Evolutionary conservation across 2,113 vertebrate species (phyloP).

Genomic region (Gobius niger): DNA sequence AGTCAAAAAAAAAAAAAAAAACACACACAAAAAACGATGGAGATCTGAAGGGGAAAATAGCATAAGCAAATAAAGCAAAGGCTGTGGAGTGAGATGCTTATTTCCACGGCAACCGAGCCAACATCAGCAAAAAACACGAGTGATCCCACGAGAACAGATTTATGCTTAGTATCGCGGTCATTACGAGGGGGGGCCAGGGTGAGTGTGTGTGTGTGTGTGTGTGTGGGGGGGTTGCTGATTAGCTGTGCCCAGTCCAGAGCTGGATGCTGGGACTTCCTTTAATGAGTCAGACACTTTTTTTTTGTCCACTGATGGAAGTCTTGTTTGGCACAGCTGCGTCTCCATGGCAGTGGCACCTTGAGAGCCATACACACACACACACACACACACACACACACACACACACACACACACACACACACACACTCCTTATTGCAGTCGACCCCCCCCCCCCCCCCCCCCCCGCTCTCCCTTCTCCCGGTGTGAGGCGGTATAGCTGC

Average conservation of each 20-base stretch:
- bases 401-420: conserved; percentile 3
- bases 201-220: too few relatives aligned
- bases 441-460: conserved; percentile 20
- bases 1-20: too few relatives aligned
- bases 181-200: conserved; percentile 88
- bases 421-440: conserved; percentile 2
- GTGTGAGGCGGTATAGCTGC: conserved; percentile 84
- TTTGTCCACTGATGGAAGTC: conserved; percentile 87
- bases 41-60: conserved; percentile 3
- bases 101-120: conserved; percentile 83
- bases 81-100: conserved; percentile 72
- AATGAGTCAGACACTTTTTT: conserved; percentile 81
- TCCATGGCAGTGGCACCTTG: conserved; percentile 93
- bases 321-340: conserved; percentile 92
- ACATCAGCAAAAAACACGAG: conserved; percentile 71
- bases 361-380: conserved; percentile 54
- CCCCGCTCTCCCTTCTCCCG: conserved; percentile 59
- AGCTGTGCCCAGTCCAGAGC: conserved; percentile 80
- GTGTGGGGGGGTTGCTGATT: conserved; percentile 84
- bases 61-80: conserved; percentile 65
- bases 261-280: conserved; percentile 49
- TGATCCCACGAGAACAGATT: conserved; percentile 74
- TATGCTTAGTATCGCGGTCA: conserved; percentile 86
- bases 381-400: conserved; percentile 34
- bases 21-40: too few relatives aligned